Evolutionary conservation across 2,113 vertebrate genomes (phyloP).

Genomic region (Nycticorax nycticorax): DNA sequence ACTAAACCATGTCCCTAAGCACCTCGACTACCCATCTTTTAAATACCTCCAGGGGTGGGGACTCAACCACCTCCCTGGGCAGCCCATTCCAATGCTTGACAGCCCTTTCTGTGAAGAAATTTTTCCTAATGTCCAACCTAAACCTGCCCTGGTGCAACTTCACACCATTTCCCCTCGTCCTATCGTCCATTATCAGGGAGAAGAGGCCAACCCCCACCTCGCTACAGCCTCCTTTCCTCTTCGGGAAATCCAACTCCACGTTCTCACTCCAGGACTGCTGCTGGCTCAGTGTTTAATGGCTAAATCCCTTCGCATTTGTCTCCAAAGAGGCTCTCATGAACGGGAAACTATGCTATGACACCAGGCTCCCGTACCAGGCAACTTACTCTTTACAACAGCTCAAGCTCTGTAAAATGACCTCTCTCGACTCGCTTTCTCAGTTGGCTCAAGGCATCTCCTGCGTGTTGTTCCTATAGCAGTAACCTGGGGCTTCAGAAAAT

Average conservation of each 20-base stretch:
- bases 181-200: too few relatives aligned
- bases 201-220: too few relatives aligned
- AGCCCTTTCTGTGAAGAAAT: too few relatives aligned
- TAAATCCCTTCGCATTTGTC: not conserved
- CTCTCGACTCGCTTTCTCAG: not conserved
- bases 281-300: not conserved
- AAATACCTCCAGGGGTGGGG: too few relatives aligned
- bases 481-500: slow-evolving; percentile 9
- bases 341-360: slow-evolving; percentile 13
- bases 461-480: not conserved
- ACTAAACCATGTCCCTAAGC: too few relatives aligned
- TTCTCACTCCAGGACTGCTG: not conserved
- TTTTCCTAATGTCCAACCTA: too few relatives aligned
- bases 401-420: not conserved
- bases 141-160: too few relatives aligned
- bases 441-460: not conserved
- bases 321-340: not conserved
- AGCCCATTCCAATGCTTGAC: too few relatives aligned
- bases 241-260: not conserved
- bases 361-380: not conserved
- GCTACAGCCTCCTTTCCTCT: not conserved
- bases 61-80: too few relatives aligned
- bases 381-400: not conserved
- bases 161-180: too few relatives aligned
- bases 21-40: too few relatives aligned